Conservation (phyloP, 2,797 vertebrate species). For the Pangasius mekongensis region DNA sequence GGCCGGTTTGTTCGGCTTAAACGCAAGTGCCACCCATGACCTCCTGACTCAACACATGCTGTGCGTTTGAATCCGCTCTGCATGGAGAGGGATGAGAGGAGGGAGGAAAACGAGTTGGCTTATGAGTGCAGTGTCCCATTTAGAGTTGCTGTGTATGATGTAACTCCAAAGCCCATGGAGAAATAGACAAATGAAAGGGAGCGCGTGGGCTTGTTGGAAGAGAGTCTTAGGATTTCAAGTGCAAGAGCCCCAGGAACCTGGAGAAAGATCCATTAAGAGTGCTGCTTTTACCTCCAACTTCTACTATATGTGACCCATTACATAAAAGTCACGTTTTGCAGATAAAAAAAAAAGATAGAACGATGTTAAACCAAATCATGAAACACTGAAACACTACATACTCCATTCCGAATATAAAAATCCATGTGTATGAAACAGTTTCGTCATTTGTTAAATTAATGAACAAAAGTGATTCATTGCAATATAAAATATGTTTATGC, state of each 20-base stretch:
- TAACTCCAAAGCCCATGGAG: conserved; percentile 52
- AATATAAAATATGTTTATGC: not conserved
- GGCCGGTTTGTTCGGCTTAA: conserved; percentile 68
- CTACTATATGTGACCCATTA: conserved; percentile 39
- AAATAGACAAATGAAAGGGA: conserved; percentile 52
- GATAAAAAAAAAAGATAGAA: not conserved
- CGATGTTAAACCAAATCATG: not conserved
- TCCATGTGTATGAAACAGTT: not conserved
- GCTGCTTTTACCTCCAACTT: conserved; percentile 37
- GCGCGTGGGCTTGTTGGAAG: conserved; percentile 20
- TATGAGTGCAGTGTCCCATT: conserved; percentile 48
- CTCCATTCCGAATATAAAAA: not conserved
- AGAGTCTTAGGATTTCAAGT: conserved; percentile 43
- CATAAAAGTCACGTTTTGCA: conserved; percentile 14
- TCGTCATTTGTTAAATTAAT: not conserved
- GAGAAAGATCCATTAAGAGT: conserved; percentile 45
- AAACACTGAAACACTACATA: not conserved
- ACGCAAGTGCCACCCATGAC: conserved; percentile 63
- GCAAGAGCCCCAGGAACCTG: conserved; percentile 33
- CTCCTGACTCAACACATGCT: conserved; percentile 56
- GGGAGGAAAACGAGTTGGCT: conserved; percentile 39
- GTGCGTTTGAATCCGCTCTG: conserved; percentile 38
- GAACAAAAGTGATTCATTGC: not conserved
- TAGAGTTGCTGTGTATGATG: conserved; percentile 56
- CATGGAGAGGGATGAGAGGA: conserved; percentile 1